Evolutionary conservation across 2,888 invertebrate species (phyloP).

Genomic region (Proisotoma minuta): DNA sequence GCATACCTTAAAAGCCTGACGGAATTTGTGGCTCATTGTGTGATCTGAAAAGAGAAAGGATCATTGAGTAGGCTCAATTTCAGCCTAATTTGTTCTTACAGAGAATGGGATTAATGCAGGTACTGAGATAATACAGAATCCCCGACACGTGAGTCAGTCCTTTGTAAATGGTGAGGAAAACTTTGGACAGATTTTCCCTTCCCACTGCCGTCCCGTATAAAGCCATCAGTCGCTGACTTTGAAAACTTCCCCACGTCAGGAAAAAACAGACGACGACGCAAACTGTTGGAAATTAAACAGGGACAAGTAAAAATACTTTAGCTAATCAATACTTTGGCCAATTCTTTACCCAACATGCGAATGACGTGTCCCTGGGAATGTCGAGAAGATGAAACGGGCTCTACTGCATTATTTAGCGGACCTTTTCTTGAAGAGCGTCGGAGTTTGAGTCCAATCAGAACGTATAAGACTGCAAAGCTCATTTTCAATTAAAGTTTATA

Average conservation of each 20-base stretch:
- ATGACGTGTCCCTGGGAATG: constrained; percentile 47
- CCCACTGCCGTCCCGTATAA: constrained; percentile 24
- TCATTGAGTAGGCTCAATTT: not conserved
- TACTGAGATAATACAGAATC: constrained; percentile 54
- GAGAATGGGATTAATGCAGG: constrained; percentile 56
- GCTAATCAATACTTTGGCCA: too few relatives aligned
- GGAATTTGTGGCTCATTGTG: constrained; percentile 55
- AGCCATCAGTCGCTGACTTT: constrained; percentile 52
- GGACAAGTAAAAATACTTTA: not conserved
- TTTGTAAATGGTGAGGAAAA: constrained; percentile 48
- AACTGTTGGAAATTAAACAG: constrained; percentile 37
- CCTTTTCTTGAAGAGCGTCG: constrained; percentile 57
- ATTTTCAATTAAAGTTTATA: too few relatives aligned
- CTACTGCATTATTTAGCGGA: constrained; percentile 28
- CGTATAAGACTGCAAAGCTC: constrained; percentile 74
- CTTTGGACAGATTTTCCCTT: constrained; percentile 6
- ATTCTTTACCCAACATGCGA: constrained; percentile 45
- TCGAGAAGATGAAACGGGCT: constrained; percentile 38
- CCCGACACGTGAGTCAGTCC: constrained; percentile 54
- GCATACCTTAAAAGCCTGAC: constrained; percentile 53
- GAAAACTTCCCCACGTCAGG: constrained; percentile 57
- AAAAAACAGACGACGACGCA: constrained; percentile 48
- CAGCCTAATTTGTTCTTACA: constrained; percentile 49
- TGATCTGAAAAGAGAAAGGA: constrained; percentile 48
- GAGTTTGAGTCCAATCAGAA: constrained; percentile 68